Evolutionary conservation across 1,140 invertebrate genomes (phyloP), one percentile per base, ranked within the genome.

Genomic region (Ceratina australensis): DNA sequence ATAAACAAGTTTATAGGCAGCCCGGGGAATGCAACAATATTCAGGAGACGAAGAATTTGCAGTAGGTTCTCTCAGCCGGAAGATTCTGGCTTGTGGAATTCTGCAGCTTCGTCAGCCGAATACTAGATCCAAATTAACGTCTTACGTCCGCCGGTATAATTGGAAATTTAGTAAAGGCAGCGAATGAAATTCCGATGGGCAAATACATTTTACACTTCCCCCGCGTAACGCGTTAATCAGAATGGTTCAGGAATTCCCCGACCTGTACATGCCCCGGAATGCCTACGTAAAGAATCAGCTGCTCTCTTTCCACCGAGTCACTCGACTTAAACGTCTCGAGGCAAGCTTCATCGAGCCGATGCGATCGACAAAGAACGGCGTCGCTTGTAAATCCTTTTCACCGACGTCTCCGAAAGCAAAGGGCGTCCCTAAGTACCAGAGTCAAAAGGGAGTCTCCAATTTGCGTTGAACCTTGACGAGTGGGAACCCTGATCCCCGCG

Each of bases 381-480:
- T 49, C 26, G 24, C 20, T 50, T 26, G 15, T 69, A 57, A 73
- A 71, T 75, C 54, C 79, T 61, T 79, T 79, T 47, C 56, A 18
- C n/a, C 24, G 64, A n/a, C 47, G 64, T 26, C 50, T 10, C 8
- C 8, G 18, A 42, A 28, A 22, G 26, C 24, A 68, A 82, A 84
- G 69, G 66, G 66, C 22, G 52, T 22, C 42, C 52, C 65, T 56
- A 66, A 5, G 60, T 72, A 56, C 42, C 1, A 12, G 28, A 52
- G 56, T 64, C 50, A 22, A 56, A 71, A 28, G 74, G 78, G 73
- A 56, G 82, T 47, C 50, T 81, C 83, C 79, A 85, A 85, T 85
- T 85, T 85, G 74, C 79, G 83, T 47, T 59, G 65, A 83, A 69
- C 59, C 73, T 67, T 59, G 59, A 68, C 59, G 68, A 80, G 80